Percentiles rank a stretch among this genome's conserved stretches.
Conservation (phyloP, 2,113 vertebrate genomes). For the Chamaetylas fuelleborni region DNA sequence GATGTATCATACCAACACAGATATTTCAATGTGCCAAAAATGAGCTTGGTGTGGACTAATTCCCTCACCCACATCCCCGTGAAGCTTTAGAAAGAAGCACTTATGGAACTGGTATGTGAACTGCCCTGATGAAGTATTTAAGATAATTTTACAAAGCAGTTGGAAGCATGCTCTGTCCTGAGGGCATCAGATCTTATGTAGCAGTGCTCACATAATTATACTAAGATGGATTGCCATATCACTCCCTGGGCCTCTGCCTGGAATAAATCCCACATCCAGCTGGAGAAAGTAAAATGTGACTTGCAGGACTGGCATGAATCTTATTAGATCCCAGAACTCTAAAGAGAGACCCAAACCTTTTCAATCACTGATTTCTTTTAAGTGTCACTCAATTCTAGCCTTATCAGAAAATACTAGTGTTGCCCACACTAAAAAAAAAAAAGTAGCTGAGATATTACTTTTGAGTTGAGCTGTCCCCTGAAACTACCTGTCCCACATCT, state of each 20-base stretch:
- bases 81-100: slow-evolving; percentile 30
- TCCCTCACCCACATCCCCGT: neutral
- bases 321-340: neutral
- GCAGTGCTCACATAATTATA: neutral
- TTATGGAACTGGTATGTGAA: neutral
- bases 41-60: slow-evolving; percentile 18
- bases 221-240: neutral
- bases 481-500: neutral
- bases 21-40: slow-evolving; percentile 29
- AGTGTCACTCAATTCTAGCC: neutral
- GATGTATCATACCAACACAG: neutral
- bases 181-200: slow-evolving; percentile 11
- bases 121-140: slow-evolving; percentile 1
- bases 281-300: neutral
- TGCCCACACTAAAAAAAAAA: neutral
- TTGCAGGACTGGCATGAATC: neutral
- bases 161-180: neutral
- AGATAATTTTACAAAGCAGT: slow-evolving; percentile 19
- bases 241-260: neutral
- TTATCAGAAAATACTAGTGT: neutral
- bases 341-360: slow-evolving; percentile 14
- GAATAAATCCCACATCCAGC: slow-evolving; percentile 12
- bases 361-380: slow-evolving; percentile 31
- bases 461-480: neutral
- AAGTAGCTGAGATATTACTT: neutral